phyloP scores from a whole-genome alignment of 2,888 invertebrate species.

The Peribatodes rhomboidaria region DNA sequence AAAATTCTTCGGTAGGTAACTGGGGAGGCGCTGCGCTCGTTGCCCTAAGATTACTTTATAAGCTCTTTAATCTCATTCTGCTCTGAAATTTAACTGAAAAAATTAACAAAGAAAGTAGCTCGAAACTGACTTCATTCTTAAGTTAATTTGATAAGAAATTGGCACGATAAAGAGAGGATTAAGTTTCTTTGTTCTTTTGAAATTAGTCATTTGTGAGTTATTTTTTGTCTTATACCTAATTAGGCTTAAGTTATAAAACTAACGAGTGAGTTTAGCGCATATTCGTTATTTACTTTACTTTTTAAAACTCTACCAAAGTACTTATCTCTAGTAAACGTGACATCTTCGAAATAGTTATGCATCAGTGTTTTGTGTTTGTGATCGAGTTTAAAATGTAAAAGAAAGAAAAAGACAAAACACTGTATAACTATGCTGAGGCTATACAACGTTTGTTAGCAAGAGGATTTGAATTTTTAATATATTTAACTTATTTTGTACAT shows the following conservation, averaged over 20 bases:
- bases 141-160: slow-evolving; percentile 13
- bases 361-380: too few species aligned
- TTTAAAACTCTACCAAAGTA: too few species aligned
- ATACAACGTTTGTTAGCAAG: too few species aligned
- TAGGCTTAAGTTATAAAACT: not conserved
- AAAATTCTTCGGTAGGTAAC: not conserved
- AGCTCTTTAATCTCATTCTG: slow-evolving; percentile 1
- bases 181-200: slow-evolving; percentile 8
- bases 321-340: too few species aligned
- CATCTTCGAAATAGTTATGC: too few species aligned
- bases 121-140: not conserved
- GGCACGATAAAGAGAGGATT: not conserved
- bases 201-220: not conserved
- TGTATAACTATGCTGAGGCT: too few species aligned
- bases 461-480: too few species aligned
- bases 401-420: too few species aligned
- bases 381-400: too few species aligned
- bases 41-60: not conserved
- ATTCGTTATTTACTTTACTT: too few species aligned
- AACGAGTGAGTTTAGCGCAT: not conserved
- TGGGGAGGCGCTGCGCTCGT: not conserved
- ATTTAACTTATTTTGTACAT: too few species aligned
- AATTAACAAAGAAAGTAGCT: slow-evolving; percentile 4
- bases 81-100: not conserved
- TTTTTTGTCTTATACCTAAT: not conserved